A percentile compares a stretch with the other conserved stretches of the same genome.
Evolutionary conservation across 2,797 vertebrate genomes (phyloP).

Genomic region (Crocodylus rhombifer): DNA sequence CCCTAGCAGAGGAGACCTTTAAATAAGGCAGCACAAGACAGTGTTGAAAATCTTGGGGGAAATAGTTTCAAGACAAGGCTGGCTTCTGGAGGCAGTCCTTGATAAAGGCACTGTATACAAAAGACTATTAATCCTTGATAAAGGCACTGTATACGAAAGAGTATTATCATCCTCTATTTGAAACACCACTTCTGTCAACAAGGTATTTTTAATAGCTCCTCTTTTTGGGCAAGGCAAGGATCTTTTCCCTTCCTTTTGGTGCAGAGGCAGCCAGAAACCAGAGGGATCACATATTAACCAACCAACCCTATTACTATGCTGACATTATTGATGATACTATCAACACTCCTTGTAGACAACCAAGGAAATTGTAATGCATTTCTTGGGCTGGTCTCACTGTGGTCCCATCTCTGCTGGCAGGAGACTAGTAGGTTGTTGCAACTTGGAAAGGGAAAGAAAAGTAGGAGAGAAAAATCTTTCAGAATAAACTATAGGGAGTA

Average conservation of each 20-base stretch:
- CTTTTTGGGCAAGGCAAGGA: not conserved
- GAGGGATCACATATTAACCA: not conserved
- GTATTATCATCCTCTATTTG: not conserved
- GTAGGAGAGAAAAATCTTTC: fast-evolving
- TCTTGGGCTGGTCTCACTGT: not conserved
- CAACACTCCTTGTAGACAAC: not conserved
- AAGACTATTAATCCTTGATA: not conserved
- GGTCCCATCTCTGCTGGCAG: not conserved
- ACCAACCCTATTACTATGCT: not conserved
- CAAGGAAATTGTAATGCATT: not conserved
- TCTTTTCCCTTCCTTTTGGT: not conserved
- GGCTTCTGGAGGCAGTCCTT: not conserved
- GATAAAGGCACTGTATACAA: not conserved
- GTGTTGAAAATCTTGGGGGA: not conserved
- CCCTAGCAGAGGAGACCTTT: constrained; percentile 13
- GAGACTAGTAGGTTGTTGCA: not conserved
- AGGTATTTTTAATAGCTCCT: not conserved
- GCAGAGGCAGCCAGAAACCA: not conserved
- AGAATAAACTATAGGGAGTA: not conserved
- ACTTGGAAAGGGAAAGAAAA: not conserved
- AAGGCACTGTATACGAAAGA: not conserved
- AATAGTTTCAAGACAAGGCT: not conserved
- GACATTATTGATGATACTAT: constrained; percentile 45
- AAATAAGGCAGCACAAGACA: constrained; percentile 5
- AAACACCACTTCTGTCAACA: not conserved